These are phyloP conservation scores for fruit fly (Drosophila melanogaster) DNA, from an alignment of 1,140 invertebrate species.

Conservation along the genomic window DNA sequence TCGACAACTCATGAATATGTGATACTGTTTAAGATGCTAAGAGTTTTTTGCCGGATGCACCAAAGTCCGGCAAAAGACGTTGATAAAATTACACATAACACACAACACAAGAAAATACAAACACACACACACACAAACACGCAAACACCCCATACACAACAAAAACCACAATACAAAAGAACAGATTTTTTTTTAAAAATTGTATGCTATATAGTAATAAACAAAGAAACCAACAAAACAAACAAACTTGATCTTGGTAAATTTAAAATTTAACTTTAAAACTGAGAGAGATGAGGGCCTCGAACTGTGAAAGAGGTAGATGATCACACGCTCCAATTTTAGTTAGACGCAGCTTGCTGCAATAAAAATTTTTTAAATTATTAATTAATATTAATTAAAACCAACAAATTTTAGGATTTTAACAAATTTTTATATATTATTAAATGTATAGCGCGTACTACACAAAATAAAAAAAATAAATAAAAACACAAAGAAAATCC, in stretches of 20 bases:
- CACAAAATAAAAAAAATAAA: constrained; percentile 36
- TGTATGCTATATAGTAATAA: constrained; percentile 69
- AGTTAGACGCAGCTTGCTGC: constrained; percentile 82
- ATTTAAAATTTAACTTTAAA: constrained; percentile 75
- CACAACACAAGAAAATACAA: constrained; percentile 1
- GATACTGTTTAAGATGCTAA: constrained; percentile 83
- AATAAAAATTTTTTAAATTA: constrained; percentile 78
- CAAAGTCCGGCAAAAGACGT: constrained; percentile 54
- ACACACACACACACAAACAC: constrained; percentile 17
- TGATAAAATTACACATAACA: constrained; percentile 62
- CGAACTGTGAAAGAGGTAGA: constrained; percentile 24
- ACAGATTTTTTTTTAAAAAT: constrained; percentile 75
- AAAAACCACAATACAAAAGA: constrained; percentile 25
- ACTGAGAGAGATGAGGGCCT: constrained; percentile 30
- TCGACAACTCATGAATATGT: constrained; percentile 83
- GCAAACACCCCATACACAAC: not conserved
- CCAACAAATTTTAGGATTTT: constrained; percentile 84
- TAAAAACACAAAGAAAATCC: constrained; percentile 41
- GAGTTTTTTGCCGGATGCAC: constrained; percentile 58
- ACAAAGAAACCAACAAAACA: constrained; percentile 62
- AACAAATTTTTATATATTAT: constrained; percentile 83
- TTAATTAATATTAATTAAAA: constrained; percentile 83
- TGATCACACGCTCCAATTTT: constrained; percentile 73
- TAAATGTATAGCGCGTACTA: constrained; percentile 80
- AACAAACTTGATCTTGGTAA: constrained; percentile 78